Evolutionary conservation across 2,888 invertebrate species (phyloP), one percentile per base, ranked within the genome.

Genomic region (Formica aserva): DNA sequence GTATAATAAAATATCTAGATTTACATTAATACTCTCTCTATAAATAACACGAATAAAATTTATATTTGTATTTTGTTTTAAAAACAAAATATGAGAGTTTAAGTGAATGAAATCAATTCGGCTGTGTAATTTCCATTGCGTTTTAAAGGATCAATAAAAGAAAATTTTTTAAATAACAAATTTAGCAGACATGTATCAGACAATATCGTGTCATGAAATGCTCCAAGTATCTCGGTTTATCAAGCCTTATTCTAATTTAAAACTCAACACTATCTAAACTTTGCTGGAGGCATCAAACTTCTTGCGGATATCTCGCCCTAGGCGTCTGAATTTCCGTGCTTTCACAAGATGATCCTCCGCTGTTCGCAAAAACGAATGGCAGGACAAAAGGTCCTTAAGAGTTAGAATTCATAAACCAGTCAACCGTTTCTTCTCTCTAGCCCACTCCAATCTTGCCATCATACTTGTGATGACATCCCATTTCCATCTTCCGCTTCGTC

Each of bases 331-430:
- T 80, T 80, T 80, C 35, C 60, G 18, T 18, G 60, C 45, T 48
- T 71, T 48, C 45, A n/a, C 78, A 32, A 62, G 57, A 80, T 32
- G 45, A 62, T 69, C 60, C 57, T 57, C 22, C 72, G 45, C 60
- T 41, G 60, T 60, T 71, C 71, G 45, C 78, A 80, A 80, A 78
- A 80, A 80, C 60, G 71, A 71, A 45, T n/a, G 78, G 72, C 60
- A 71, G 35, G 72, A 80, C 72, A 71, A 80, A 80, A 71, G 78
- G 13, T 67, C 55, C 76, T 71, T 57, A 26, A 80, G 66, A 84
- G 82, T 84, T 85, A 87, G 76, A 84, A 85, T 87, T 87, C 87
- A 82, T 85, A 87, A 87, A 87, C 76, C 87, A 84, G 78, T 87
- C 87, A 76, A 85, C 83, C 69, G 57, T 66, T 63, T 76, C 71